Percentiles rank a stretch among this genome's conserved stretches.
Evolutionary conservation across 2,797 vertebrate genomes (phyloP).

Genomic region (Pitangus sulphuratus): DNA sequence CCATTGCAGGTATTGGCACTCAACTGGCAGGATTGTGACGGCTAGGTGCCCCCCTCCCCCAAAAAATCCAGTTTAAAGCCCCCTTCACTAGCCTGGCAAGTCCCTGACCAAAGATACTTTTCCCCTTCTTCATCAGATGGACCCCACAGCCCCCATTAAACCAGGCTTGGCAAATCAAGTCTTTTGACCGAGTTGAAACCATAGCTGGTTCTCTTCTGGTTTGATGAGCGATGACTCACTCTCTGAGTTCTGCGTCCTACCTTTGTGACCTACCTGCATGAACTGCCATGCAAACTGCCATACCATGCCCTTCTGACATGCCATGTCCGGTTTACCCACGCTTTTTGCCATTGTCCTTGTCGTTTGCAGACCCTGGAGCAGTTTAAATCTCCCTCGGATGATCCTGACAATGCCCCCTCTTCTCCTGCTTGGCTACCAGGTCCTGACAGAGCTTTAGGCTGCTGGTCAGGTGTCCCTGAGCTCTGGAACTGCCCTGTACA

Average conservation of each 20-base stretch:
- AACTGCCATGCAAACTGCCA: neutral
- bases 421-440: fast-evolving
- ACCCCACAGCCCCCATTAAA: neutral
- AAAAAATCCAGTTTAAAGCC: neutral
- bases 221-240: neutral
- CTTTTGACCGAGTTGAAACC: neutral
- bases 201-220: neutral
- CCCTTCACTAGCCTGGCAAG: neutral
- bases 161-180: too few relatives aligned
- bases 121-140: neutral
- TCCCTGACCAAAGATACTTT: neutral
- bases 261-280: neutral
- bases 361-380: fast-evolving
- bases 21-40: too few relatives aligned
- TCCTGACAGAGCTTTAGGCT: neutral
- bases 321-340: neutral
- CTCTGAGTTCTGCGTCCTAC: neutral
- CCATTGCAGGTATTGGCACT: too few relatives aligned
- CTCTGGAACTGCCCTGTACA: too few relatives aligned
- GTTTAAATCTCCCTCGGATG: neutral
- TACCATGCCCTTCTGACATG: neutral
- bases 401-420: neutral
- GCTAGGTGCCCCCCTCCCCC: neutral
- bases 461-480: neutral
- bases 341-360: too few relatives aligned